Evolutionary conservation across 2,888 invertebrate genomes (phyloP).

Genomic region (Cheilosia urbana): DNA sequence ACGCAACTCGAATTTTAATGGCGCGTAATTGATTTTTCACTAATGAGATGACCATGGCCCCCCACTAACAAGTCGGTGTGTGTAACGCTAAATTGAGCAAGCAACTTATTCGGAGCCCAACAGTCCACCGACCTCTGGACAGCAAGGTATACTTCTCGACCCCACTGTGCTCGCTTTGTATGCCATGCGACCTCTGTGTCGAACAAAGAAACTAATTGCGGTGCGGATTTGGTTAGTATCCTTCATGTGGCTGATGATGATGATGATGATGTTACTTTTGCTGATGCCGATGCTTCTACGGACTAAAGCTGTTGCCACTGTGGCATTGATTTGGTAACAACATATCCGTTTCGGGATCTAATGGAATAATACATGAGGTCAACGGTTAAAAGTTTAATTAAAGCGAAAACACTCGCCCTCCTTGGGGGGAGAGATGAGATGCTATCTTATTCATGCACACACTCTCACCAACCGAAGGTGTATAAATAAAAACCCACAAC

Average conservation of each 20-base stretch:
- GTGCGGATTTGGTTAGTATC: conserved; percentile 43
- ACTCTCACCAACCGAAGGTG: not conserved
- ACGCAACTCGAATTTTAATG: too few species aligned
- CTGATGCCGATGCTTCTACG: not conserved
- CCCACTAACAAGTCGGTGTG: too few species aligned
- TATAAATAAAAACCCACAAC: conserved; percentile 1
- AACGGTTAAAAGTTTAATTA: conserved; percentile 50
- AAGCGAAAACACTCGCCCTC: not conserved
- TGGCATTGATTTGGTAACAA: conserved; percentile 48
- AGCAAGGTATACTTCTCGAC: not conserved
- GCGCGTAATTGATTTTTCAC: too few species aligned
- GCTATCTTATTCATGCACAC: not conserved
- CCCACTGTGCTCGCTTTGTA: conserved; percentile 19
- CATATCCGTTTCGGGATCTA: conserved; percentile 44
- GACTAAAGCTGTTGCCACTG: not conserved
- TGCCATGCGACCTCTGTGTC: conserved; percentile 30
- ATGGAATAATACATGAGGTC: conserved; percentile 48
- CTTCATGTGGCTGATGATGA: conserved; percentile 10
- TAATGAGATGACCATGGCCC: too few species aligned
- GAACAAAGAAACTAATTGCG: conserved; percentile 60
- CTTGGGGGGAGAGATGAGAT: not conserved
- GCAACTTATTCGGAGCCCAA: too few species aligned
- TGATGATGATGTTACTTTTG: conserved; percentile 18
- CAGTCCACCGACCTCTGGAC: not conserved
- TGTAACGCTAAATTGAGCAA: too few species aligned